These are phyloP conservation scores for Rhagologus leucostigma DNA, from an alignment of 2,113 vertebrate species.

Conservation along the genomic window DNA sequence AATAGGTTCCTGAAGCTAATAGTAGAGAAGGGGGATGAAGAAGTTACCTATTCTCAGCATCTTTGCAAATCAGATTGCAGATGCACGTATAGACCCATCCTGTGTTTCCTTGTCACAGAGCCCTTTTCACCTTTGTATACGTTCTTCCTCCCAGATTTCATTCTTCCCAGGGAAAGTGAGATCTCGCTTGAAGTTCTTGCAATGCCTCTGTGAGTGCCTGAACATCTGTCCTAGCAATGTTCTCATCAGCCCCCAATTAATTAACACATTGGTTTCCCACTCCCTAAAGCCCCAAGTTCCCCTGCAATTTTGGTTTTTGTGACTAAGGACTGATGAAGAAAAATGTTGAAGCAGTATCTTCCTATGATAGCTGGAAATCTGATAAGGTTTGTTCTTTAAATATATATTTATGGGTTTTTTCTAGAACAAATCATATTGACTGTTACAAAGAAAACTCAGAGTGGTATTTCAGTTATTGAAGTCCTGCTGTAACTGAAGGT, in stretches of 20 bases:
- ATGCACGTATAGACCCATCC: neutral
- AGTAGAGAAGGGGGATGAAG: neutral
- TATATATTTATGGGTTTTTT: neutral
- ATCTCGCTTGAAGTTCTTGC: neutral
- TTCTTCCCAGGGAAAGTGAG: neutral
- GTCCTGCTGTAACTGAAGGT: conserved; percentile 32
- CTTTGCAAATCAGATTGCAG: neutral
- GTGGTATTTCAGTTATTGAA: conserved; percentile 27
- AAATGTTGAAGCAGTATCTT: neutral
- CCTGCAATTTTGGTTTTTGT: neutral
- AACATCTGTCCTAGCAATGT: conserved; percentile 3
- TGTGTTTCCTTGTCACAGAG: neutral
- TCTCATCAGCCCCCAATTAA: neutral
- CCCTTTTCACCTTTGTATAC: neutral
- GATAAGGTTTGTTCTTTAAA: neutral
- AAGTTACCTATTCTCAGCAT: neutral
- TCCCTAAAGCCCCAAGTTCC: neutral
- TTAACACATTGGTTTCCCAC: neutral
- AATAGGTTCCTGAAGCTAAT: neutral
- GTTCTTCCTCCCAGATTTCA: neutral
- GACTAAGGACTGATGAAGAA: neutral
- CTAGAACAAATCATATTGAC: neutral
- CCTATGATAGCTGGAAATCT: neutral
- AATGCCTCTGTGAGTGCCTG: neutral
- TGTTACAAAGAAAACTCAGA: neutral